Evolutionary conservation across 2,113 vertebrate genomes (phyloP).

Genomic region (Donacobius atricapilla): DNA sequence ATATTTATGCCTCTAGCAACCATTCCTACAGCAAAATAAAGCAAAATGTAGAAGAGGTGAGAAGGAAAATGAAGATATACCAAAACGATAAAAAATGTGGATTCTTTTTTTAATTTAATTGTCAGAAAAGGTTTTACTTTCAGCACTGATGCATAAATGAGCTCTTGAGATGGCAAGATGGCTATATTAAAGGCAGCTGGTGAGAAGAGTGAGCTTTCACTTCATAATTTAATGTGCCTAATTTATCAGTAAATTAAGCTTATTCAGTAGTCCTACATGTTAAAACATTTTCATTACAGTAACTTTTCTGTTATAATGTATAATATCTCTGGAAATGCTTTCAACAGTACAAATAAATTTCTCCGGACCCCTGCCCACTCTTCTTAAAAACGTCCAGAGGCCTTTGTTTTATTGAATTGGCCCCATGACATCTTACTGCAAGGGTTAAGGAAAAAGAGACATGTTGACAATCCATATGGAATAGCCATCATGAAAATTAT

Average conservation of each 20-base stretch:
- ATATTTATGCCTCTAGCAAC: constrained; percentile 21
- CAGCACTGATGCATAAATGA: neutral
- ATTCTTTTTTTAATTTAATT: neutral
- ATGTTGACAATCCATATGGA: neutral
- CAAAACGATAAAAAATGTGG: neutral
- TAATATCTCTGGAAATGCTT: neutral
- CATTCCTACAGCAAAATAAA: neutral
- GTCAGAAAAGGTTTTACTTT: neutral
- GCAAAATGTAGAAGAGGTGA: neutral
- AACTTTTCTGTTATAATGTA: neutral
- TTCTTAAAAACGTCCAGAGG: neutral
- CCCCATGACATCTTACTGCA: neutral
- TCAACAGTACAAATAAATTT: neutral
- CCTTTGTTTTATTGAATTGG: neutral
- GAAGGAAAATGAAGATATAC: neutral
- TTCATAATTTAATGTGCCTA: neutral
- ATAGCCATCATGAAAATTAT: neutral
- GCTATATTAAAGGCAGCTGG: neutral
- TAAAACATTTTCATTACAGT: neutral
- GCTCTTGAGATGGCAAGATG: neutral
- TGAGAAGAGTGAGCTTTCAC: neutral
- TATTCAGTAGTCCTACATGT: neutral
- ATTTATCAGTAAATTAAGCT: neutral
- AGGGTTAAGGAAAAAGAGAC: neutral
- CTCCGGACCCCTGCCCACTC: neutral